A percentile compares a stretch with the other conserved stretches of the same genome.
phyloP scores from a whole-genome alignment of 2,888 invertebrate genomes.

The Argyresthia goedartella region DNA sequence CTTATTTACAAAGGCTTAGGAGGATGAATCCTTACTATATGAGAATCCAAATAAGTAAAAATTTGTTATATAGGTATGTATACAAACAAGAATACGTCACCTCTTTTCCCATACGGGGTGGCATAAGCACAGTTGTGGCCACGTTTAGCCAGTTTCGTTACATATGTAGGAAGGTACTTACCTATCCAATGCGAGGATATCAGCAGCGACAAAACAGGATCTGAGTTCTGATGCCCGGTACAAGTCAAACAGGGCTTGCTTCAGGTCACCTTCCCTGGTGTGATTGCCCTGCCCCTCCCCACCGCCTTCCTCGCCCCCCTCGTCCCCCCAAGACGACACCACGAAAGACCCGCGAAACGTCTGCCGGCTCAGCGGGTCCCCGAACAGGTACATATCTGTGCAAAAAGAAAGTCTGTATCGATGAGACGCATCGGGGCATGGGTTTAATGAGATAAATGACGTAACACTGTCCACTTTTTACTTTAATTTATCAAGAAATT shows the following conservation, averaged over 20 bases:
- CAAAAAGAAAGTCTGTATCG: conserved; percentile 18
- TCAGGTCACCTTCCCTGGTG: conserved; percentile 80
- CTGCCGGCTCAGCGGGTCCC: conserved; percentile 81
- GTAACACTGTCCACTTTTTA: no score
- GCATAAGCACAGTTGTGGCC: no score
- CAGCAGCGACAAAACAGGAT: conserved; percentile 82
- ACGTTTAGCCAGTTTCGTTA: no score
- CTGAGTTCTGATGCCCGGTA: conserved; percentile 81
- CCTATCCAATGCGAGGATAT: conserved; percentile 89
- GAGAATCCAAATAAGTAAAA: no score
- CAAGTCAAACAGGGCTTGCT: conserved; percentile 80
- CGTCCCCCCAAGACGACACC: conserved; percentile 78
- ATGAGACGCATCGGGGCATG: no score
- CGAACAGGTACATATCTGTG: conserved; percentile 81
- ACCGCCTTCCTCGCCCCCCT: conserved; percentile 73
- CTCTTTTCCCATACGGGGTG: no score
- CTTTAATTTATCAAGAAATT: neutral
- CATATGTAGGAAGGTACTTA: conserved; percentile 33
- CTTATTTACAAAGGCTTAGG: no score
- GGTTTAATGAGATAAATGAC: no score
- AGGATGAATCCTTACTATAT: no score
- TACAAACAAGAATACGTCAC: no score
- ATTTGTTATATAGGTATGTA: no score
- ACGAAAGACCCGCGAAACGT: conserved; percentile 87
- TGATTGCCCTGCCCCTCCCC: conserved; percentile 78